These are phyloP conservation scores for Clanis bilineata DNA, from an alignment of 2,888 invertebrate species.

Conservation along the genomic window DNA sequence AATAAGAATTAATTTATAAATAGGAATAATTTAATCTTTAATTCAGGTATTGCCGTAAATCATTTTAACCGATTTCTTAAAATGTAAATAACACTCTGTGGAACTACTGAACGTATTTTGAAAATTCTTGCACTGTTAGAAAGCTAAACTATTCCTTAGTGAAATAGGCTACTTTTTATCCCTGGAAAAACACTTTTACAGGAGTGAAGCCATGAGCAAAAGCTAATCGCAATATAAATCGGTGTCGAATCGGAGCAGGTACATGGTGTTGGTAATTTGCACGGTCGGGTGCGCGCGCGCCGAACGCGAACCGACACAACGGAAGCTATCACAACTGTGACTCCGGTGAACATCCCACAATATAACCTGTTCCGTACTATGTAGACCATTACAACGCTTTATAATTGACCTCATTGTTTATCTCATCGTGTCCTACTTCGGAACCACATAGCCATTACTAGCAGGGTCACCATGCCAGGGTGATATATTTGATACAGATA, in stretches of 20 bases:
- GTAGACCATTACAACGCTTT: conserved; percentile 2
- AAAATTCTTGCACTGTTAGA: not conserved
- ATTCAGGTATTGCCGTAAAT: too few species aligned
- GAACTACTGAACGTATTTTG: not conserved
- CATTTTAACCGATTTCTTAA: too few species aligned
- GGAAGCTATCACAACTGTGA: conserved; percentile 61
- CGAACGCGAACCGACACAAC: conserved; percentile 39
- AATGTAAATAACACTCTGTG: too few species aligned
- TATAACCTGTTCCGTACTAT: conserved; percentile 36
- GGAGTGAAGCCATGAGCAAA: too few species aligned
- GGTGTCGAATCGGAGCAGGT: conserved; percentile 22
- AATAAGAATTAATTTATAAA: too few species aligned
- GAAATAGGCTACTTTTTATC: too few species aligned
- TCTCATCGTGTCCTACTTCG: not conserved
- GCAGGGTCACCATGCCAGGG: not conserved
- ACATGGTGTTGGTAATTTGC: conserved; percentile 33
- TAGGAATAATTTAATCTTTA: too few species aligned
- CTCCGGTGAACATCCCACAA: conserved; percentile 46
- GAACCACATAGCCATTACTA: not conserved
- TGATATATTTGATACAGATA: not conserved
- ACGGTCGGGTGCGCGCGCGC: conserved; percentile 64
- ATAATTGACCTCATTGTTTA: conserved; percentile 14
- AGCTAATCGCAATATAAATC: not conserved
- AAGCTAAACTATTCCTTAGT: too few species aligned
- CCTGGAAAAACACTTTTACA: too few species aligned